A percentile compares a stretch with the other conserved stretches of the same genome.
Conservation (phyloP, 2,888 invertebrate genomes). For the Rugalucina vietnamica region DNA sequence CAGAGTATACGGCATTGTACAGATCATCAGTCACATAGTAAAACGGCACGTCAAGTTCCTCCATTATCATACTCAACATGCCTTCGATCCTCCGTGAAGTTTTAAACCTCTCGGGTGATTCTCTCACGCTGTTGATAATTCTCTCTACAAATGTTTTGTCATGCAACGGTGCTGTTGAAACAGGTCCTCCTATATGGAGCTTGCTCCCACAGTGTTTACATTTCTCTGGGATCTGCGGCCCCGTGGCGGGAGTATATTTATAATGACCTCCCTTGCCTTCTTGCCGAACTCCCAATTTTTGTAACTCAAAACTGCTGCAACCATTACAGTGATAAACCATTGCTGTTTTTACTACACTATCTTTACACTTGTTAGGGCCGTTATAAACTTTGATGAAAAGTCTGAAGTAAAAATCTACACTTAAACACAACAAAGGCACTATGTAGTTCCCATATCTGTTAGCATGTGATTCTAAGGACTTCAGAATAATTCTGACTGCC, state of each 20-base stretch:
- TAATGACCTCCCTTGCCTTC: conserved; percentile 73
- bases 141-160: conserved; percentile 90
- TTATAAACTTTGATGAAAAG: conserved; percentile 94
- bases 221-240: conserved; percentile 87
- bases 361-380: conserved; percentile 93
- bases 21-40: conserved; percentile 94
- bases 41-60: conserved; percentile 94
- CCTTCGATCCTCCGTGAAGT: conserved; percentile 88
- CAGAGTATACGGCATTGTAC: conserved; percentile 88
- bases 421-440: conserved; percentile 94
- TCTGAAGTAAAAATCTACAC: conserved; percentile 98
- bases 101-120: conserved; percentile 85
- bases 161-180: conserved; percentile 96
- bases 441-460: conserved; percentile 97
- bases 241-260: conserved; percentile 89
- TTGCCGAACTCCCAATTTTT: conserved; percentile 88
- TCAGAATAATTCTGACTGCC: conserved; percentile 96
- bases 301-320: conserved; percentile 92
- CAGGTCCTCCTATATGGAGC: conserved; percentile 94
- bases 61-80: conserved; percentile 90
- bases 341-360: conserved; percentile 90
- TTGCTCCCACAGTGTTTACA: conserved; percentile 92
- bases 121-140: conserved; percentile 85
- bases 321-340: conserved; percentile 95
- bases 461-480: conserved; percentile 95